A percentile compares a stretch with the other conserved stretches of the same genome.
These are phyloP conservation scores for Felis chaus DNA, from an alignment of 2,113 vertebrate genomes.

Conservation along the genomic window DNA sequence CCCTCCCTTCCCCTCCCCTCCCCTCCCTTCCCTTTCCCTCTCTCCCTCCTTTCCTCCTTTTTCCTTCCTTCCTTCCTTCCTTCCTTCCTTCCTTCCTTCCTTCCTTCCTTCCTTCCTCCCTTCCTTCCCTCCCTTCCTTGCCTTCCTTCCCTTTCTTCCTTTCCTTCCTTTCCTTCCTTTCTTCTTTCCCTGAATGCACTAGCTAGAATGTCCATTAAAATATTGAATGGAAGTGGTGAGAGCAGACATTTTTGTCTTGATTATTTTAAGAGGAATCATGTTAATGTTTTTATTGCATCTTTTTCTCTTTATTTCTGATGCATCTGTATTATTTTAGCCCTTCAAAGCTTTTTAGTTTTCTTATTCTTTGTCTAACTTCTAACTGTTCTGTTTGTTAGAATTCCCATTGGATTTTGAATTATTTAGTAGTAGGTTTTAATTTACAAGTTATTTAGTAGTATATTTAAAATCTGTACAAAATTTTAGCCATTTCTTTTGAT, in stretches of 20 bases:
- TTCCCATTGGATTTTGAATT: not conserved
- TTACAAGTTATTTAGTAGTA: not conserved
- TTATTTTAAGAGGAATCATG: not conserved
- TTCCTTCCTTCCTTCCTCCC: not conserved
- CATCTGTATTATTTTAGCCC: not conserved
- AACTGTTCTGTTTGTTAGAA: not conserved
- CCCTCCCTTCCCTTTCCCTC: not conserved
- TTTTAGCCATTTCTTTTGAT: not conserved
- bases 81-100: not conserved
- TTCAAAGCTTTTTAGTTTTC: not conserved
- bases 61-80: not conserved
- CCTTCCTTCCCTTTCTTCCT: not conserved
- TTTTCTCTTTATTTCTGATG: not conserved
- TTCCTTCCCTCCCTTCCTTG: not conserved
- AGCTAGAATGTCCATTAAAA: not conserved
- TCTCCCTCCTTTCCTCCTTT: too few relatives aligned
- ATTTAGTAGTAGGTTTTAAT: not conserved
- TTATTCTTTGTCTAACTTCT: not conserved
- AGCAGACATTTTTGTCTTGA: not conserved
- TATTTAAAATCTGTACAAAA: not conserved
- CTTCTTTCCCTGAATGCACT: not conserved
- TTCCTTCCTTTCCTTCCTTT: not conserved
- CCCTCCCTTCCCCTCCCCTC: not conserved
- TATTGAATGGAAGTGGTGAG: not conserved
- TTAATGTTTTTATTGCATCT: not conserved